These are phyloP conservation scores for Lycodopsis pacificus DNA, from an alignment of 2,797 vertebrate species.

Conservation along the genomic window DNA sequence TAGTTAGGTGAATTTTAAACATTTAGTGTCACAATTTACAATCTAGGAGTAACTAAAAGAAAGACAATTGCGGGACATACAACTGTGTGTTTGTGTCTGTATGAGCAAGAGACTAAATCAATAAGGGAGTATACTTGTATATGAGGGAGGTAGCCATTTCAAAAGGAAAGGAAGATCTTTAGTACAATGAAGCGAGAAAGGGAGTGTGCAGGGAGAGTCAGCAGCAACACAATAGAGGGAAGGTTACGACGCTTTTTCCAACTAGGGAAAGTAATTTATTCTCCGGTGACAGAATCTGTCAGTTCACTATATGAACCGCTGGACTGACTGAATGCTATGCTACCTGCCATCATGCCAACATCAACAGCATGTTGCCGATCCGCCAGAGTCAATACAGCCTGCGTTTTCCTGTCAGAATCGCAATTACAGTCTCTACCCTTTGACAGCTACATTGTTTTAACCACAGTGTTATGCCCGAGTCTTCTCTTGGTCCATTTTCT, in stretches of 20 bases:
- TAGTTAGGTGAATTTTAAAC: not conserved
- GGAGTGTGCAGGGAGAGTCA: constrained; percentile 36
- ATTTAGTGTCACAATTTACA: constrained; percentile 4
- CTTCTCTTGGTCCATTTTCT: constrained; percentile 7
- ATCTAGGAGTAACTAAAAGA: constrained; percentile 8
- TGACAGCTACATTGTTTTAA: constrained; percentile 46
- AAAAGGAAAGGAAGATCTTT: constrained; percentile 14
- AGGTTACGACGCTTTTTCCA: constrained; percentile 60
- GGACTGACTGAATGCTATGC: constrained; percentile 27
- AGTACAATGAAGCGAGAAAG: constrained; percentile 11
- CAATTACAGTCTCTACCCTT: constrained; percentile 4
- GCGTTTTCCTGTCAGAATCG: constrained; percentile 41
- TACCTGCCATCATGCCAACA: constrained; percentile 52
- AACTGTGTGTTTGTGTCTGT: not conserved
- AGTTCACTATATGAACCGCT: constrained; percentile 26
- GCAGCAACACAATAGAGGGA: constrained; percentile 69
- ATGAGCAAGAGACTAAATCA: not conserved
- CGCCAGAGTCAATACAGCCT: constrained; percentile 27
- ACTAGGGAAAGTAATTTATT: constrained; percentile 62
- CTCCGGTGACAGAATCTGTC: constrained; percentile 57
- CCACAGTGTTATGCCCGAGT: not conserved
- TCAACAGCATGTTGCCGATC: constrained; percentile 51
- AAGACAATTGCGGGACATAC: not conserved
- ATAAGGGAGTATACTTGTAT: not conserved
- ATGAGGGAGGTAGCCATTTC: constrained; percentile 13